Base-by-base conservation (phyloP, 2,113 vertebrate genomes). In the Nibea coibor region DNA sequence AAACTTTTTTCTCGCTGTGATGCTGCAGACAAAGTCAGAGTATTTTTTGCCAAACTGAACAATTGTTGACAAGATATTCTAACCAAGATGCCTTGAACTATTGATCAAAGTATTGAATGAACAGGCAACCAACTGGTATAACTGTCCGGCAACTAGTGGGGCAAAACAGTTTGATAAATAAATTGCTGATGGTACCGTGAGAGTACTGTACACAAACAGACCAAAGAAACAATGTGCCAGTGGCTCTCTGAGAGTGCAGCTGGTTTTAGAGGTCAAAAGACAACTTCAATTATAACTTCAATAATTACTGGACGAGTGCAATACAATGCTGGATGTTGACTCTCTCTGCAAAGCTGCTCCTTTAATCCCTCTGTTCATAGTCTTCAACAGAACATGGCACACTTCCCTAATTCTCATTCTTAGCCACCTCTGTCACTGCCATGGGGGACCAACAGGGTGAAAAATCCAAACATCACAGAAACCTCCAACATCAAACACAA, bases 321-420 rank as follows among this genome's bases (percentile, higher is more conserved):
- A 85, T 51, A 78, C 61, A 69, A 84, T 69, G 47, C 66, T 76
- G 64, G 35, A 59, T 82, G 76, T 78, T 78, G 87, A 89, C 71
- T 82, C 68, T 82, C 42, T 58, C 48, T 31, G 71, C 80, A 85
- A 78, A 87, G 66, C 16, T 56, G 74, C 84, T 82, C 68, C 71
- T 84, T 83, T 88, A 89, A 88, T 90, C 84, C 86, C 67, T 73
- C 69, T 74, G 78, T 88, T 88, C 75, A 83, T 85, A 79, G 72
- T 78, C 76, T 83, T 72, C 43, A 66, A 45, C 84, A 74, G 73
- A 82, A 82, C 76, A 77, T 48, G 77, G 65, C 83, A 63, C 69
- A 72, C 73, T 61, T 84, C 65, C 70, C 86, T 75, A 80, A 91
- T 85, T 90, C 86, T 88, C 71, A 90, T 86, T 92, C 81, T 70